phyloP scores from a whole-genome alignment of 1,140 invertebrate species.

The Helicorthomorpha holstii region DNA sequence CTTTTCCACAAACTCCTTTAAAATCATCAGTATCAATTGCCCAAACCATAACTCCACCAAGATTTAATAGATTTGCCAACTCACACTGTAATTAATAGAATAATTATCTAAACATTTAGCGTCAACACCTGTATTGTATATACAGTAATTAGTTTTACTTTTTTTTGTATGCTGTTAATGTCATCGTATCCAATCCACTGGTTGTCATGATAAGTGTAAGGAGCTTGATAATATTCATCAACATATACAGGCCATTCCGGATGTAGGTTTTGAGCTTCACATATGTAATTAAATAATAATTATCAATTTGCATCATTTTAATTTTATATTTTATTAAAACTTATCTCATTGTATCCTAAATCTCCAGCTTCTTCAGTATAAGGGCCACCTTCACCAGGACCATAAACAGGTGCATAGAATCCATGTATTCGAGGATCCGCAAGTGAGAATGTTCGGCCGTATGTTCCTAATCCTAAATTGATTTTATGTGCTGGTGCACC shows the following conservation, averaged over 20 bases:
- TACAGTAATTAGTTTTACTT: constrained; percentile 19
- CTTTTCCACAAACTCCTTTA: neutral
- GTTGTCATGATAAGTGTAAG: constrained; percentile 40
- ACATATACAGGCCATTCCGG: constrained; percentile 30
- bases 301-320: neutral
- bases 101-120: neutral
- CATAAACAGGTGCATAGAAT: constrained; percentile 37
- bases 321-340: neutral
- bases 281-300: constrained; percentile 47
- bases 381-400: constrained; percentile 47
- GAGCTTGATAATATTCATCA: constrained; percentile 35
- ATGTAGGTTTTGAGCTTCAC: constrained; percentile 39
- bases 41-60: constrained; percentile 42
- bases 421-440: constrained; percentile 51
- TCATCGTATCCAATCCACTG: constrained; percentile 66
- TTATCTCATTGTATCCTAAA: constrained; percentile 71
- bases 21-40: constrained; percentile 42
- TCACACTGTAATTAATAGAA: constrained; percentile 1
- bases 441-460: constrained; percentile 22
- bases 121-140: neutral
- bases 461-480: constrained; percentile 22
- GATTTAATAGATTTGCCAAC: constrained; percentile 11
- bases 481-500: constrained; percentile 22
- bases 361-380: constrained; percentile 65
- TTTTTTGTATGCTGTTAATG: constrained; percentile 41